phyloP scores from a whole-genome alignment of 35 echinoderm and acorn worm genomes.

The Strongylocentrotus purpuratus region DNA sequence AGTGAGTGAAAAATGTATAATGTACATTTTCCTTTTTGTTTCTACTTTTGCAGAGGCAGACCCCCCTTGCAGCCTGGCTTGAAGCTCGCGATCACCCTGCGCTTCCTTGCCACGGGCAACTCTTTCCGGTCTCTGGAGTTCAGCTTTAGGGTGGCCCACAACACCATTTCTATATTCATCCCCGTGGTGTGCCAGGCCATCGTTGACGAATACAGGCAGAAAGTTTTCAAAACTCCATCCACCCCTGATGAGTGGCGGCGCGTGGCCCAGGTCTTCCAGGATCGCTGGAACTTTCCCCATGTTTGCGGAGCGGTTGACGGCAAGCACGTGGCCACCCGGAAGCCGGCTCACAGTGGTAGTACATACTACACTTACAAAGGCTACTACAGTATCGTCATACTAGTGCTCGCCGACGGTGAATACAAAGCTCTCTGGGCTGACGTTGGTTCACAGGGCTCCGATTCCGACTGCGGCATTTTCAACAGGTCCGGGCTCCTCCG shows the following conservation, averaged over 20 bases:
- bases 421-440: slow-evolving; percentile 61
- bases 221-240: slow-evolving; percentile 24
- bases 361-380: slow-evolving; percentile 69
- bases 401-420: slow-evolving; percentile 49
- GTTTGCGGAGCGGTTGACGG: slow-evolving; percentile 56
- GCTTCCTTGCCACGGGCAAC: slow-evolving; percentile 54
- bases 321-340: slow-evolving; percentile 51
- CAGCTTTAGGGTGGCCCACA: slow-evolving; percentile 56
- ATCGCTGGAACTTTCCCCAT: slow-evolving; percentile 59
- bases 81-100: slow-evolving; percentile 47
- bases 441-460: slow-evolving; percentile 40
- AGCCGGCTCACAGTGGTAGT: slow-evolving; percentile 38
- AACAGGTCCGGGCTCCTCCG: slow-evolving; percentile 14
- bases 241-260: slow-evolving; percentile 47
- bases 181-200: slow-evolving; percentile 39
- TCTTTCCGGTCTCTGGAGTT: slow-evolving; percentile 43
- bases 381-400: slow-evolving; percentile 52
- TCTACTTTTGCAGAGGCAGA: neutral
- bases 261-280: neutral
- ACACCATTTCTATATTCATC: slow-evolving; percentile 44
- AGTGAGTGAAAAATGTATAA: neutral
- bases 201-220: slow-evolving; percentile 38
- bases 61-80: slow-evolving; percentile 20
- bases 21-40: neutral
- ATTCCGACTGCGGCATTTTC: slow-evolving; percentile 38